phyloP scores from a whole-genome alignment of 2,888 invertebrate genomes.

The Clanis bilineata region DNA sequence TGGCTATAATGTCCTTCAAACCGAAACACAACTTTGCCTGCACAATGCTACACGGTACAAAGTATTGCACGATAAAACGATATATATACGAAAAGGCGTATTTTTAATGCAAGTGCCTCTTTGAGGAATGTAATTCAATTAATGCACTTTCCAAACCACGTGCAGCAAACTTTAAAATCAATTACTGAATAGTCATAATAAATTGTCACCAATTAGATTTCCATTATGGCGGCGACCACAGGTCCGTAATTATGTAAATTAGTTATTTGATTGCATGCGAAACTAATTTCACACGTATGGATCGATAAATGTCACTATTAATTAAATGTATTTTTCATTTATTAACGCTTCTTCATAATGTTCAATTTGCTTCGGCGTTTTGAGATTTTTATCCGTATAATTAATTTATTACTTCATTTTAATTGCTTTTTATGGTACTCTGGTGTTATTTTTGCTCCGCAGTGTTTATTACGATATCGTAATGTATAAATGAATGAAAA shows the following conservation, averaged over 20 bases:
- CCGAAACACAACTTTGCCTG: no score
- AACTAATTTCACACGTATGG: constrained; percentile 47
- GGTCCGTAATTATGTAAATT: constrained; percentile 62
- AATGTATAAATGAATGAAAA: background rate
- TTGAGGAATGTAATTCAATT: background rate
- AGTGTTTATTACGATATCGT: background rate
- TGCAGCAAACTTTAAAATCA: constrained; percentile 21
- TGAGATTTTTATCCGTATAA: background rate
- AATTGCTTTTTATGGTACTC: background rate
- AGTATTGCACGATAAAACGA: no score
- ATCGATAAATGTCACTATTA: constrained; percentile 45
- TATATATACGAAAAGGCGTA: no score
- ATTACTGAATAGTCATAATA: constrained; percentile 37
- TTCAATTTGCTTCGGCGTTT: background rate
- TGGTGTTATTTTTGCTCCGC: constrained; percentile 4
- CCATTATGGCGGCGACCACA: constrained; percentile 50
- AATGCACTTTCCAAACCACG: background rate
- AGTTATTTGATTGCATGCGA: constrained; percentile 55
- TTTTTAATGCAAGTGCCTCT: background rate
- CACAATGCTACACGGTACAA: no score
- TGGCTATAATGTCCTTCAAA: no score
- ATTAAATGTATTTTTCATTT: constrained; percentile 32
- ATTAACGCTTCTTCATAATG: background rate
- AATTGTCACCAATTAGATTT: constrained; percentile 65
- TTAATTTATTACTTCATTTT: constrained; percentile 9